Evolutionary conservation across 2,888 invertebrate species (phyloP).

Genomic region (Altica lythri): DNA sequence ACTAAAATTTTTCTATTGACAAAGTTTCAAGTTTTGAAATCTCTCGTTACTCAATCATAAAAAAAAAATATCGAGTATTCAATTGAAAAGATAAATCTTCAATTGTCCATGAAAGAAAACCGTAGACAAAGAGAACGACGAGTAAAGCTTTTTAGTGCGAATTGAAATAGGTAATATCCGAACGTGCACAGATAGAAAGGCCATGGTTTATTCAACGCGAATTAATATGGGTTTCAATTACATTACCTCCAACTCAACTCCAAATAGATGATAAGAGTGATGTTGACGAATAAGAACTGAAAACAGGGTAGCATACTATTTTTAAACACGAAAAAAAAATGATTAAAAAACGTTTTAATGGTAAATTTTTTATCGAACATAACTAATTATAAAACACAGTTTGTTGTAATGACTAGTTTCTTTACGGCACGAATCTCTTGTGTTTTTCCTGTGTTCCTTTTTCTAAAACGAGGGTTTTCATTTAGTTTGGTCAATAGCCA

Average conservation of each 20-base stretch:
- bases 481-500: too few relatives aligned
- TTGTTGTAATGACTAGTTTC: too few relatives aligned
- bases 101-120: background rate
- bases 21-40: too few relatives aligned
- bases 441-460: too few relatives aligned
- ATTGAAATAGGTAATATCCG: slow-evolving; percentile 26
- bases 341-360: too few relatives aligned
- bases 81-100: slow-evolving; percentile 10
- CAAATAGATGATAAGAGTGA: background rate
- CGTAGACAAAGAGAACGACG: background rate
- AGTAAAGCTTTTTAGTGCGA: slow-evolving; percentile 16
- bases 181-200: slow-evolving; percentile 49
- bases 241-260: slow-evolving; percentile 37
- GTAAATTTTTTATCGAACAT: background rate
- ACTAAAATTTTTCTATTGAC: too few relatives aligned
- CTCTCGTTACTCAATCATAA: too few relatives aligned
- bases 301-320: slow-evolving; percentile 13
- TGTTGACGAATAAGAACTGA: slow-evolving; percentile 14
- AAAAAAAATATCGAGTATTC: too few relatives aligned
- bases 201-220: slow-evolving; percentile 53
- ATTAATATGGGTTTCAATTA: slow-evolving; percentile 46
- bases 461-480: too few relatives aligned
- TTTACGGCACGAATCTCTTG: too few relatives aligned
- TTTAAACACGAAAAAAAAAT: background rate
- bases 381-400: background rate